These are phyloP conservation scores for Falcunculus frontatus DNA, from an alignment of 2,113 vertebrate genomes.

Conservation along the genomic window DNA sequence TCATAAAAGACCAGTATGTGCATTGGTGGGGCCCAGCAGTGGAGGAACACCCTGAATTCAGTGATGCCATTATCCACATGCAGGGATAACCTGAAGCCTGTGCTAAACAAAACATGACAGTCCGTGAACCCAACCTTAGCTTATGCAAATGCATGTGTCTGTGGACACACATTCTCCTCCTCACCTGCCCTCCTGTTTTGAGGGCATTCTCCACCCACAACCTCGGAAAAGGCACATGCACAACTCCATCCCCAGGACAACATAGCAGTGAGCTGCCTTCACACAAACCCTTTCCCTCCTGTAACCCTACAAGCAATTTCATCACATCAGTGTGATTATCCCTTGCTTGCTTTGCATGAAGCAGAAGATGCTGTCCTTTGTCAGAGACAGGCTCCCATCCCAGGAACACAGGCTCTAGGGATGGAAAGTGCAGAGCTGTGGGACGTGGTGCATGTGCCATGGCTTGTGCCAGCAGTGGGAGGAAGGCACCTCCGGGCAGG, in stretches of 20 bases:
- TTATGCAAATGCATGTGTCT: background rate
- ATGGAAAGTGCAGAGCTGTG: background rate
- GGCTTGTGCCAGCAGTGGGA: background rate
- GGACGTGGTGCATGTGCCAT: accelerated
- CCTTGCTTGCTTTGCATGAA: background rate
- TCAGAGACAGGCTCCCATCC: background rate
- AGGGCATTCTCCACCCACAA: accelerated
- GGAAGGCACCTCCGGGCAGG: background rate
- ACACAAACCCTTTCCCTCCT: background rate
- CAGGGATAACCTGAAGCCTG: background rate
- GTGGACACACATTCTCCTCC: background rate
- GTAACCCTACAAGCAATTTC: background rate
- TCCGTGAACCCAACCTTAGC: accelerated
- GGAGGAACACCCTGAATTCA: background rate
- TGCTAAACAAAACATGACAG: background rate
- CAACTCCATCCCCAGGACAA: background rate
- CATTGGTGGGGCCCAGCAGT: background rate
- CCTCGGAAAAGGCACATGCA: background rate
- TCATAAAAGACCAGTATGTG: background rate
- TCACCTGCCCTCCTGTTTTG: background rate
- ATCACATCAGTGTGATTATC: background rate
- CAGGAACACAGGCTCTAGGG: background rate
- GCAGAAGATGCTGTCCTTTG: background rate
- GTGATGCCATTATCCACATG: accelerated
- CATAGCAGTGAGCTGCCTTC: background rate